Evolutionary conservation across 2,797 vertebrate species (phyloP).

Genomic region (Bovichtus variegatus): DNA sequence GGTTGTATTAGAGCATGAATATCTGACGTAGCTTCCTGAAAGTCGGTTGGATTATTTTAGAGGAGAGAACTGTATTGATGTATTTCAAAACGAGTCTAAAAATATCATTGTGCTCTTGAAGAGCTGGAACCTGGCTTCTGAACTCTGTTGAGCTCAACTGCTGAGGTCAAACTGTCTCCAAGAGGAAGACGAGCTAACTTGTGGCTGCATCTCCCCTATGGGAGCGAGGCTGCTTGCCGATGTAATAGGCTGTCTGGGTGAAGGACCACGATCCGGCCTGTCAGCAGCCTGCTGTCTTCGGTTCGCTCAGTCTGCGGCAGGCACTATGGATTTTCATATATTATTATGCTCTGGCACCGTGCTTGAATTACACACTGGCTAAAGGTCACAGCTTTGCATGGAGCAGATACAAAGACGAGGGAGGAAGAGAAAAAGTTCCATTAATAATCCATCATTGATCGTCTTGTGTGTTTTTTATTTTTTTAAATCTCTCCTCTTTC

Average conservation of each 20-base stretch:
- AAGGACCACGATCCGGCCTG: constrained; percentile 26
- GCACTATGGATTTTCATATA: constrained; percentile 76
- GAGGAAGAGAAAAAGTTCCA: constrained; percentile 32
- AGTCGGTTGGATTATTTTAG: neutral
- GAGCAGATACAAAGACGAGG: constrained; percentile 55
- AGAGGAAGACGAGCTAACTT: constrained; percentile 50
- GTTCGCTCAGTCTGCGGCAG: constrained; percentile 41
- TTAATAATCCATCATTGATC: constrained; percentile 64
- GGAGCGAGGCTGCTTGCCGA: constrained; percentile 40
- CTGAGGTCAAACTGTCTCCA: constrained; percentile 45
- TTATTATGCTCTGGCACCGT: constrained; percentile 44
- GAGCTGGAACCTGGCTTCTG: constrained; percentile 1
- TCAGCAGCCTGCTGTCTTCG: constrained; percentile 58
- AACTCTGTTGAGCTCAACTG: constrained; percentile 38
- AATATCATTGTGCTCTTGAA: constrained; percentile 11
- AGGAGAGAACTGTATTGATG: neutral
- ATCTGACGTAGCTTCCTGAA: constrained; percentile 1
- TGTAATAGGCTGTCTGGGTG: constrained; percentile 52
- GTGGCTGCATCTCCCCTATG: constrained; percentile 18
- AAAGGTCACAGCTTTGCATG: constrained; percentile 67
- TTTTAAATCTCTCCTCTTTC: constrained; percentile 5
- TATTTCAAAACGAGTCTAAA: constrained; percentile 26
- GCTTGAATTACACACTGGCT: constrained; percentile 67
- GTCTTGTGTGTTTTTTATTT: constrained; percentile 33
- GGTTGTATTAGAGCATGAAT: neutral